Evolutionary conservation across 2,797 vertebrate genomes (phyloP).

Genomic region (Malurus leucopterus): DNA sequence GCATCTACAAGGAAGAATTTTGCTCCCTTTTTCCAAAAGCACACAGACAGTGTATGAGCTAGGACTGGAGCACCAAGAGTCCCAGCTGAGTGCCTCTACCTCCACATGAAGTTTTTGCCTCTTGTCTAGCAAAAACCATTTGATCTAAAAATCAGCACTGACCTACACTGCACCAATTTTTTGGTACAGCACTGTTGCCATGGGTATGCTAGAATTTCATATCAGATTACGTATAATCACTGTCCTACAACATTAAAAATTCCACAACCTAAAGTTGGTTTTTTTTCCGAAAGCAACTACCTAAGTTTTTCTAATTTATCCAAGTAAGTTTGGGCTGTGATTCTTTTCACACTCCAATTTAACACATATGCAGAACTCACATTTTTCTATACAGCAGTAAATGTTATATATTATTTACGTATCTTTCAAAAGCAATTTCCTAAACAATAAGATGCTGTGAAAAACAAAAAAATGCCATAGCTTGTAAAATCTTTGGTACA

Average conservation of each 20-base stretch:
- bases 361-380: not conserved
- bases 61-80: not conserved
- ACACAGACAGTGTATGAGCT: not conserved
- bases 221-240: not conserved
- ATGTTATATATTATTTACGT: not conserved
- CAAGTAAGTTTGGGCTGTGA: not conserved
- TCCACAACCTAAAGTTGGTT: not conserved
- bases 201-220: not conserved
- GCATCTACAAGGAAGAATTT: not conserved
- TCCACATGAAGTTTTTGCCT: not conserved
- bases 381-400: not conserved
- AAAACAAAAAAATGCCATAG: not conserved
- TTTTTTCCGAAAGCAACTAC: not conserved
- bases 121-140: not conserved
- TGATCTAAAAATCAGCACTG: not conserved
- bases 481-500: not conserved
- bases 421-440: not conserved
- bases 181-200: not conserved
- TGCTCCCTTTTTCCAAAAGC: not conserved
- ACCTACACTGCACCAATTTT: not conserved
- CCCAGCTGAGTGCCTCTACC: fast-evolving
- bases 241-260: not conserved
- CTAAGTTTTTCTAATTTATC: not conserved
- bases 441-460: not conserved
- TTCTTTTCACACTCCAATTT: not conserved